phyloP scores from a whole-genome alignment of 2,113 vertebrate species.

The Lutjanus erythropterus region DNA sequence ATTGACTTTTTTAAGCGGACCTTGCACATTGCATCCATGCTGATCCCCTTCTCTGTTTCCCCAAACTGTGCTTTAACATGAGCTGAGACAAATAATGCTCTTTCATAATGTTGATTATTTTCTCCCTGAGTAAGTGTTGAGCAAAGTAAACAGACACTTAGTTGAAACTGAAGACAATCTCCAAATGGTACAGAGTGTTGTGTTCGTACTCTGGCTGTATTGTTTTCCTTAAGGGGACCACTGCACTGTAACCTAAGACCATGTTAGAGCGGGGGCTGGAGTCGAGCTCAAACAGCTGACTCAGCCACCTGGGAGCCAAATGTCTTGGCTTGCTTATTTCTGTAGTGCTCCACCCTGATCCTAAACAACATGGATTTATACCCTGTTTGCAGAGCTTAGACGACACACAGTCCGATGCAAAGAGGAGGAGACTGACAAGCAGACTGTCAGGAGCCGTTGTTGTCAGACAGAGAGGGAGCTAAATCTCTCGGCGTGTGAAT shows the following conservation, averaged over 20 bases:
- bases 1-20: too few species aligned
- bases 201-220: conserved; percentile 14
- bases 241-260: conserved; percentile 62
- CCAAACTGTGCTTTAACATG: background rate
- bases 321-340: conserved; percentile 75
- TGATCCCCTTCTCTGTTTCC: too few species aligned
- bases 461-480: conserved; percentile 24
- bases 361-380: conserved; percentile 69
- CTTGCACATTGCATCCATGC: too few species aligned
- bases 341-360: conserved; percentile 72
- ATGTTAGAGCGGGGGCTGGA: conserved; percentile 42
- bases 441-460: conserved; percentile 18
- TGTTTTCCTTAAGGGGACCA: conserved; percentile 40
- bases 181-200: conserved; percentile 14
- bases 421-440: conserved; percentile 27
- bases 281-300: conserved; percentile 71
- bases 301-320: conserved; percentile 81
- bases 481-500: conserved; percentile 19
- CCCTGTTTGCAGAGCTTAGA: conserved; percentile 54
- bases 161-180: conserved; percentile 39
- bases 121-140: background rate
- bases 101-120: conserved; percentile 17
- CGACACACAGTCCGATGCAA: conserved; percentile 22
- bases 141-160: conserved; percentile 34
- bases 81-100: conserved; percentile 1